These are phyloP conservation scores for Penaeus japonicus DNA, from an alignment of 1,140 invertebrate genomes.

Conservation along the genomic window DNA sequence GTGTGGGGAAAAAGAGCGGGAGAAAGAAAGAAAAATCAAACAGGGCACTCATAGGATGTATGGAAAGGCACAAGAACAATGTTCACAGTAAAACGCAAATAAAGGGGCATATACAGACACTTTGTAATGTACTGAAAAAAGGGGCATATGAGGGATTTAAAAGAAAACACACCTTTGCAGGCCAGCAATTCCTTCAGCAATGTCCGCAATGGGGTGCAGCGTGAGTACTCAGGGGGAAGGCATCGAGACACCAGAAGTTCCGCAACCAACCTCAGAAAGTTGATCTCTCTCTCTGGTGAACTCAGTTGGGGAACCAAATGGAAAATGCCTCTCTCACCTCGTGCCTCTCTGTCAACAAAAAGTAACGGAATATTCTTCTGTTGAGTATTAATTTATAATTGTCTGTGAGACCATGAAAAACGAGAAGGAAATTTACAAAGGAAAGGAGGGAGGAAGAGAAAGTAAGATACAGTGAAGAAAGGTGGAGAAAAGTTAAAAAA, in stretches of 20 bases:
- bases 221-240: conserved; percentile 79
- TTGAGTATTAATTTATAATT: no score
- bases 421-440: no score
- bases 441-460: no score
- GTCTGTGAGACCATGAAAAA: no score
- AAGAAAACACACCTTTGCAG: conserved; percentile 75
- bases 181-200: conserved; percentile 83
- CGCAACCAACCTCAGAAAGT: conserved; percentile 82
- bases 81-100: neutral
- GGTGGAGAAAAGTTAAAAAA: no score
- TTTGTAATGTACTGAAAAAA: neutral
- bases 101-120: neutral
- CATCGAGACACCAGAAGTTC: conserved; percentile 83
- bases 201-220: conserved; percentile 77
- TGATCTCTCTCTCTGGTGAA: conserved; percentile 76
- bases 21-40: neutral
- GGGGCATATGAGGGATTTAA: conserved; percentile 3
- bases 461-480: no score
- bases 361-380: no score
- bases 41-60: neutral
- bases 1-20: conserved; percentile 49
- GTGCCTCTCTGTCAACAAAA: conserved; percentile 67
- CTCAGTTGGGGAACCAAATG: conserved; percentile 78
- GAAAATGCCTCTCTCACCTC: conserved; percentile 71
- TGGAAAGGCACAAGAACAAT: neutral